Evolutionary conservation across 2,797 vertebrate genomes (phyloP).

Genomic region (Prunella strophiata): DNA sequence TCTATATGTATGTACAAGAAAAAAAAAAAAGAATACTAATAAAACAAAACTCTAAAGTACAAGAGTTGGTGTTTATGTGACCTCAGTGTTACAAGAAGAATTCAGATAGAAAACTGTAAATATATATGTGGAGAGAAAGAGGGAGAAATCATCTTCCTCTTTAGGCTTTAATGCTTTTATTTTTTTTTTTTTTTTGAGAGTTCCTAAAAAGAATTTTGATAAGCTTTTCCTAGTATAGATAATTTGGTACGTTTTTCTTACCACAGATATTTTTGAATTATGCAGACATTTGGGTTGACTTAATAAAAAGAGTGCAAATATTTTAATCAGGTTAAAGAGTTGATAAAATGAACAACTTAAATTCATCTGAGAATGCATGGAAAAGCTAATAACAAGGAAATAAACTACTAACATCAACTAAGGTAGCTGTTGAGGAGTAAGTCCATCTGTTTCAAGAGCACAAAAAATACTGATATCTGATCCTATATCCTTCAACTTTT

Average conservation of each 20-base stretch:
- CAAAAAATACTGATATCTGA: neutral
- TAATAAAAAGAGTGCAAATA: neutral
- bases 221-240: neutral
- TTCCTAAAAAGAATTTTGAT: neutral
- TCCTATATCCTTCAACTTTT: neutral
- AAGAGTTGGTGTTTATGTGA: neutral
- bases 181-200: no score
- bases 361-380: neutral
- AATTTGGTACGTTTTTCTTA: neutral
- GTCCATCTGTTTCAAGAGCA: neutral
- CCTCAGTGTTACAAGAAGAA: neutral
- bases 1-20: neutral
- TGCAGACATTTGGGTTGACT: neutral
- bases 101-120: neutral
- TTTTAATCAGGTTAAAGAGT: neutral
- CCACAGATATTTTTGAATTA: neutral
- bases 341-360: neutral
- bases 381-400: neutral
- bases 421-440: neutral
- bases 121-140: neutral
- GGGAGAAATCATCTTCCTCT: neutral
- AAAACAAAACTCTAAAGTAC: neutral
- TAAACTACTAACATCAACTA: neutral
- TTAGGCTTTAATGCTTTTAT: neutral
- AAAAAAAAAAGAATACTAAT: neutral